Conservation (phyloP, 2,888 invertebrate genomes). For the Acleris holmiana region DNA sequence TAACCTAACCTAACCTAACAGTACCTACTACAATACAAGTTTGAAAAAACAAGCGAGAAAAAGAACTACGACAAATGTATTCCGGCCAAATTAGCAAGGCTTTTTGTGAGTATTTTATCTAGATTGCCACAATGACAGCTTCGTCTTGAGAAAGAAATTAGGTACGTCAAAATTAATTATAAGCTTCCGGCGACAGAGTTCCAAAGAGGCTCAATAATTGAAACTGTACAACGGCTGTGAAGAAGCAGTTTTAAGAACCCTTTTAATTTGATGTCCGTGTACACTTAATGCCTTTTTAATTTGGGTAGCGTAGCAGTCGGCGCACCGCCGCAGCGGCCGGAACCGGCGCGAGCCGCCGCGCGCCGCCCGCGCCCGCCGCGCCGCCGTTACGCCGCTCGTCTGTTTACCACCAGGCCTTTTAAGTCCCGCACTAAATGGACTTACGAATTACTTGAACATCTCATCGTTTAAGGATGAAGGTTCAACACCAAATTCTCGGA, state of each 20-base stretch:
- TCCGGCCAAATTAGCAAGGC: no score
- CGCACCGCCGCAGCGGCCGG: slow-evolving; percentile 43
- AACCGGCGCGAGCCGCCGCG: slow-evolving; percentile 48
- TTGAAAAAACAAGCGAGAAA: no score
- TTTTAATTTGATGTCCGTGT: neutral
- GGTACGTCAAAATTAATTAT: no score
- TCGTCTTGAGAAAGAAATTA: no score
- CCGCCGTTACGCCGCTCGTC: neutral
- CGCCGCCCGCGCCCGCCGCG: slow-evolving; percentile 28
- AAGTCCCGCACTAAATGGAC: slow-evolving; percentile 59
- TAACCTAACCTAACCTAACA: no score
- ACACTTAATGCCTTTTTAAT: no score
- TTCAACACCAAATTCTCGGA: slow-evolving; percentile 12
- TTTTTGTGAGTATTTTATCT: no score
- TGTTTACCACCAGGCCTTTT: slow-evolving; percentile 55
- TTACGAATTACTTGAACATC: slow-evolving; percentile 51
- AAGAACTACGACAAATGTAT: no score
- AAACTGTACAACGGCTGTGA: neutral
- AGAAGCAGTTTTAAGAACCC: neutral
- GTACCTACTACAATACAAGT: no score
- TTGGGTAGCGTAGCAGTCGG: slow-evolving; percentile 3
- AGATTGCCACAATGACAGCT: no score
- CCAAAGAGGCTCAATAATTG: no score
- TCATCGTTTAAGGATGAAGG: slow-evolving; percentile 14
- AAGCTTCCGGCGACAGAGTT: no score